A percentile compares a stretch with the other conserved stretches of the same genome.
phyloP scores from a whole-genome alignment of 2,888 invertebrate genomes.

The Tholera decimalis region DNA sequence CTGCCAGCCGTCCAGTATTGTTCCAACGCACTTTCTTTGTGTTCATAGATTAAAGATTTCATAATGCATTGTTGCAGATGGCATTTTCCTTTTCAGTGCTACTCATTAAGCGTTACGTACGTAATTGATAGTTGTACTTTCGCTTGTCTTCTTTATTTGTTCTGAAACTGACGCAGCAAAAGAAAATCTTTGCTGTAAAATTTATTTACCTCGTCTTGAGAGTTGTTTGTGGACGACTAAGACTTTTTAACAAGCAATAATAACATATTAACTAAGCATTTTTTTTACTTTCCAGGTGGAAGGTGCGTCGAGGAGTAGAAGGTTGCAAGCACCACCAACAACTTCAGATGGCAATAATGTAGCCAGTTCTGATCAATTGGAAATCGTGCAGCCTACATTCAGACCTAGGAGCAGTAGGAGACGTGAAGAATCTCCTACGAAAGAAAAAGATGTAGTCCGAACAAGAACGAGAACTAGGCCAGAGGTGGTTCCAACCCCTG shows the following conservation, averaged over 20 bases:
- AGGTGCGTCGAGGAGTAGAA: conserved; percentile 76
- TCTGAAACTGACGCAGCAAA: conserved; percentile 5
- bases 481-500: conserved; percentile 66
- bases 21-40: conserved; percentile 76
- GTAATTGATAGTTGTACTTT: conserved; percentile 61
- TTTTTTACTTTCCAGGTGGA: conserved; percentile 78
- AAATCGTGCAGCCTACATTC: conserved; percentile 73
- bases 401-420: conserved; percentile 79
- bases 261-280: not conserved
- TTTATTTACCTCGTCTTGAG: conserved; percentile 10
- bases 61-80: conserved; percentile 67
- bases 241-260: not conserved
- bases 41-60: conserved; percentile 60
- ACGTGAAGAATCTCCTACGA: conserved; percentile 74
- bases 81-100: conserved; percentile 61
- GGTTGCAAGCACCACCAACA: conserved; percentile 73
- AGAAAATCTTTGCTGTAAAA: conserved; percentile 31
- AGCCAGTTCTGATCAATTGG: conserved; percentile 68
- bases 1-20: conserved; percentile 75
- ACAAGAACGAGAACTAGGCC: conserved; percentile 79
- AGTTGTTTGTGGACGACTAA: not conserved
- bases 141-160: conserved; percentile 49
- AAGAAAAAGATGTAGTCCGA: conserved; percentile 70
- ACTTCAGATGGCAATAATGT: conserved; percentile 71
- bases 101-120: conserved; percentile 59